Base-by-base conservation (phyloP, 2,888 invertebrate species). In the Phymatocera aterrima region DNA sequence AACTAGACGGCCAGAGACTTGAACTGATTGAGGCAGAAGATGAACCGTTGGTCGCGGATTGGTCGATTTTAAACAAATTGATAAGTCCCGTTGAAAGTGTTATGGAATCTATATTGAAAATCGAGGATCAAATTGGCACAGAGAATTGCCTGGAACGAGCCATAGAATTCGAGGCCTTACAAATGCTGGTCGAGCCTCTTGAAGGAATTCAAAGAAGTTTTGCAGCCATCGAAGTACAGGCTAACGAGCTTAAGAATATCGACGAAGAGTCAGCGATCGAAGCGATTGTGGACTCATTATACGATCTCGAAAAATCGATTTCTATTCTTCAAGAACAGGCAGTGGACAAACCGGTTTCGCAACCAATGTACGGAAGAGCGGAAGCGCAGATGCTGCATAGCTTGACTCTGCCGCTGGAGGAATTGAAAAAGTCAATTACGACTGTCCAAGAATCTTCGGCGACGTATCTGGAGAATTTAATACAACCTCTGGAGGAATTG, bases 251-350 rank as follows among this genome's bases (percentile, higher is more conserved):
- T 0, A 21, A 82, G 10, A 24, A 57, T 5, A 75, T 75, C 0
- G 81, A 82, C 6, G 82, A 84, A 21, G 82, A 83, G 78, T 81
- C 81, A 28, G 80, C 78, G 34, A 78, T 86, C 4, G 83, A 85
- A 3, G 81, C 82, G 1, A 81, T 87, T 12, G 85, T 86, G 0
- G 83, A 86, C 8, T 85, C 87, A 1, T 77, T 87, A 6, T 83
- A 82, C 0, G 85, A 85, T 51, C 79, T 87, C 1, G 85, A 86
- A 12, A 83, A 83, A 65, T 81, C 81, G n/a, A 85, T 87, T 79
- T 84, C 83, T n/a, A 48, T 80, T 24, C 46, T 87, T 4, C 83
- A 86, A 21, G 82, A 83, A 77, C 83, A 83, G 74, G 77, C 83
- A 21, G 77, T 78, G 18, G 82, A 83, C 8, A 84, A 85, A 37